Evolutionary conservation across 2,888 invertebrate species (phyloP), one percentile per base, ranked within the genome.

Genomic region (Nomada goodeniana): DNA sequence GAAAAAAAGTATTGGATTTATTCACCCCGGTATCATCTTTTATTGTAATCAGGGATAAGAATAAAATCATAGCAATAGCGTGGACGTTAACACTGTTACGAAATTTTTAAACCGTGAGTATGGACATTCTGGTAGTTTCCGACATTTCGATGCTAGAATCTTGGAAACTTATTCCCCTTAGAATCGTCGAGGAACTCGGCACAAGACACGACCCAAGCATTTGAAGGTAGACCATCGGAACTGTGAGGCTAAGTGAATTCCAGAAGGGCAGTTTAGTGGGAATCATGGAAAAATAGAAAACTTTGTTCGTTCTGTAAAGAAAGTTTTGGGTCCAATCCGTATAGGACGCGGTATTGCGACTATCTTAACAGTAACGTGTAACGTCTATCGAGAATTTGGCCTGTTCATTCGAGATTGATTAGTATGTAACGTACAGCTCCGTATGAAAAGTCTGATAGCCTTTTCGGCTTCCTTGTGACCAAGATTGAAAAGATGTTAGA

Each of bases 251-350:
- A 52, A 64, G 47, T 65, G 73, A 61, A n/a, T 50, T 77, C 20
- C 52, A 47, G 26, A 29, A 5, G 44, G 18, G 47, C 18, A 44
- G 36, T 57, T 26, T 44, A 13, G 55, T 64, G 80, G 75, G 80
- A 68, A 63, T 76, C 23, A 50, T 83, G 73, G 73, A 80, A 80
- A 83, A 74, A 83, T 83, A 76, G 23, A 80, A 74, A 80, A 80
- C 23, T 64, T 63, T 52, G 53, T 60, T 74, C 36, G 20, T 13
- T 74, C 64, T 74, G 71, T 71, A 74, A 76, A 67, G 69, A 76
- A 83, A 80, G 42, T 36, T 78, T 73, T 74, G 67, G 61, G 61
- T 78, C 60, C 44, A 70, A 20, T 23, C 15, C 20, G 5, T n/a
- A 10, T 36, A 10, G 20, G 47, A 70, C 47, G 4, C 15, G 13